phyloP scores from a whole-genome alignment of 2,888 invertebrate species.

The Lamellibrachia satsuma region DNA sequence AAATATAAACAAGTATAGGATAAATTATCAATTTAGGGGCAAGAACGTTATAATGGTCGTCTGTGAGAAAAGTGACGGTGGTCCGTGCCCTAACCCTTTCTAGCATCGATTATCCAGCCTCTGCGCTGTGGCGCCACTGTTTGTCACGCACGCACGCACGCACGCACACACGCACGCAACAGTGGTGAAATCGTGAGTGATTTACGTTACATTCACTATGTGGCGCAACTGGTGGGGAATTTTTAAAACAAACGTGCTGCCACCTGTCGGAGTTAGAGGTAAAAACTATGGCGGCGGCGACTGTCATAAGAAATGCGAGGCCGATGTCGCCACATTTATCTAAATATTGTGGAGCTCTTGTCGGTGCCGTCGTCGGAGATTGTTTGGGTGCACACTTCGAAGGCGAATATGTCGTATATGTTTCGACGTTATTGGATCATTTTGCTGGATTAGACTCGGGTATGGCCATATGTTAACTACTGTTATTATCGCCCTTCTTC shows the following conservation, averaged over 20 bases:
- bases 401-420: constrained; percentile 60
- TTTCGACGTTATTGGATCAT: constrained; percentile 19
- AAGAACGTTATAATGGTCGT: no score
- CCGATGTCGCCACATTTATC: neutral
- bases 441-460: constrained; percentile 18
- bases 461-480: neutral
- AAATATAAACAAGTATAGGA: no score
- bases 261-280: neutral
- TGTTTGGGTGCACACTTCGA: constrained; percentile 79
- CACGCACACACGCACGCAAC: no score
- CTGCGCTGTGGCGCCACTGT: no score
- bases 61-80: no score
- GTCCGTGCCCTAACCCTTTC: no score
- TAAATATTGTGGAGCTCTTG: constrained; percentile 57
- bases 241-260: neutral
- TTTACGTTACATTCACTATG: no score
- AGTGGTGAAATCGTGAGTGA: no score
- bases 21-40: no score
- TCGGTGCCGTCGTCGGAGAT: constrained; percentile 77
- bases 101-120: no score
- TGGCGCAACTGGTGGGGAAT: no score
- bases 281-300: neutral
- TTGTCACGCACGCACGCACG: no score
- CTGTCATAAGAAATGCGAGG: neutral
- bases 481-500: constrained; percentile 20